A percentile compares a stretch with the other conserved stretches of the same genome.
Evolutionary conservation across 1,140 invertebrate species (phyloP).

Genomic region (Bombus vancouverensis): DNA sequence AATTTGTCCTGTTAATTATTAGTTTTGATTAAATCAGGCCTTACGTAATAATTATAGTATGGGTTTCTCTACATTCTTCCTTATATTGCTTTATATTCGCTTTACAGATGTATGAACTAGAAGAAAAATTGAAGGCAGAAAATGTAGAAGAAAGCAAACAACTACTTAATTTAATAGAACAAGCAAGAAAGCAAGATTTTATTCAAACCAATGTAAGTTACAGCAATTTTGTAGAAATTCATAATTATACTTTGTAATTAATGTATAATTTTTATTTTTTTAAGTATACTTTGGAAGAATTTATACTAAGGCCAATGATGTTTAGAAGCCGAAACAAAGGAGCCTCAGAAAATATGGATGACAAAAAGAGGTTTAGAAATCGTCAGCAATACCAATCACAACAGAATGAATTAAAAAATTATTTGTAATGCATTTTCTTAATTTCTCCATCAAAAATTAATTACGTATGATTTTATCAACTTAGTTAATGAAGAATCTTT

Average conservation of each 20-base stretch:
- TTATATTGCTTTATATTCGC: constrained; percentile 22
- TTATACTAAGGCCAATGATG: not conserved
- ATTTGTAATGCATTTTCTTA: not conserved
- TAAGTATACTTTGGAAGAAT: not conserved
- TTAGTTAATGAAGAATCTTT: not conserved
- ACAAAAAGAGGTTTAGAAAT: accelerated
- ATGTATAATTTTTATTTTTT: not conserved
- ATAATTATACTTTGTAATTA: not conserved
- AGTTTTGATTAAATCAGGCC: not conserved
- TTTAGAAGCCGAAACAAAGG: accelerated
- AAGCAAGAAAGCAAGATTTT: not conserved
- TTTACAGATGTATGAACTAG: constrained; percentile 80
- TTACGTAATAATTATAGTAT: not conserved
- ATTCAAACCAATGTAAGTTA: constrained; percentile 19
- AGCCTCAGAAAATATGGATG: accelerated
- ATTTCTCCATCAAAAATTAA: not conserved
- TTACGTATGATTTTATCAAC: not conserved
- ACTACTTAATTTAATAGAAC: constrained; percentile 74
- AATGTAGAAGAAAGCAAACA: constrained; percentile 77
- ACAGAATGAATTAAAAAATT: not conserved
- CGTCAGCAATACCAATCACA: accelerated
- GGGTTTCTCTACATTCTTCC: too few species aligned
- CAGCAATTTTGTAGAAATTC: not conserved
- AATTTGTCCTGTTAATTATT: not conserved
- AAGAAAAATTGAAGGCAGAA: constrained; percentile 72